Percentiles rank a stretch among this genome's conserved stretches.
Evolutionary conservation across 2,113 vertebrate species (phyloP).

Genomic region (Columba livia): DNA sequence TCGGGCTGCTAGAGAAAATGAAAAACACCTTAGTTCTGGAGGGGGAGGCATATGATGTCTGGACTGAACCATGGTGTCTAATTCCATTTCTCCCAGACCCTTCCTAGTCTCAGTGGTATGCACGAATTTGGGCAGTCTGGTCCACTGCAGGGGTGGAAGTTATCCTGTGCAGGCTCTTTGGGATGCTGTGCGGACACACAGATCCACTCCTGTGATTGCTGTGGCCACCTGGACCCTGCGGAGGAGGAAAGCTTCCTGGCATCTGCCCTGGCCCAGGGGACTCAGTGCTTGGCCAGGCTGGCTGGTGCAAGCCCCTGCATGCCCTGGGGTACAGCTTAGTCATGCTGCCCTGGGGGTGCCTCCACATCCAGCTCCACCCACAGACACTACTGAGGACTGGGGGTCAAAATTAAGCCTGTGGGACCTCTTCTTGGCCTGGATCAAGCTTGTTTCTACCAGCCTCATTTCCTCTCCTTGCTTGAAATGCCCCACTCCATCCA

Average conservation of each 20-base stretch:
- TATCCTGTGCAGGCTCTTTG: background rate
- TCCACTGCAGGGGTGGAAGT: background rate
- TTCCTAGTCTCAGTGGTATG: background rate
- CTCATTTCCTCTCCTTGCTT: background rate
- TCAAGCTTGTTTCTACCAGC: background rate
- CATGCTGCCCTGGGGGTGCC: background rate
- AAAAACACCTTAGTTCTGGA: background rate
- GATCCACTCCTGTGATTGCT: background rate
- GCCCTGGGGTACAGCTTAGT: background rate
- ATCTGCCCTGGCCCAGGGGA: background rate
- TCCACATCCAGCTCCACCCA: background rate
- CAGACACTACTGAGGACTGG: background rate
- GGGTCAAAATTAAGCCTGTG: background rate
- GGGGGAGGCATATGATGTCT: background rate
- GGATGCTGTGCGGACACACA: background rate
- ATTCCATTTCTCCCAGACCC: background rate
- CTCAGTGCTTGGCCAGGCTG: background rate
- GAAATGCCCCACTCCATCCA: background rate
- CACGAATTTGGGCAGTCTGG: background rate
- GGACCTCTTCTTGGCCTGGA: background rate
- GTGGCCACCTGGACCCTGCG: background rate
- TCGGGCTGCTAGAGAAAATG: background rate
- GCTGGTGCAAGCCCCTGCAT: background rate
- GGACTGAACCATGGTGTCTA: rapidly evolving
- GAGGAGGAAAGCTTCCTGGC: background rate